Evolutionary conservation across 1,140 invertebrate species (phyloP), one percentile per base, ranked within the genome.

Genomic region (Drosophila tani): DNA sequence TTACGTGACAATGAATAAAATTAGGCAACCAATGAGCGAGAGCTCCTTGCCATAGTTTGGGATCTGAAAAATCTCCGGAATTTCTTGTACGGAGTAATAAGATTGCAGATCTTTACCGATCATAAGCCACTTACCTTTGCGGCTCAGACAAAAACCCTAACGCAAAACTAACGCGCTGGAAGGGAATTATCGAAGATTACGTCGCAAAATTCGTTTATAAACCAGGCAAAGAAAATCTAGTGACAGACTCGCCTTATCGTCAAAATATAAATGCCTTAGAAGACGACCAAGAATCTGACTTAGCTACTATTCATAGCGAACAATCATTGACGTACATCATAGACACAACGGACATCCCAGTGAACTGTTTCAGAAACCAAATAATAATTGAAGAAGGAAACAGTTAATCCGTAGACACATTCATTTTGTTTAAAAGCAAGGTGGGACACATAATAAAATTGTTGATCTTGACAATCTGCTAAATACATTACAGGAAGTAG

Each of bases 351-450:
- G 57, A 59, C 27, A 59, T 29, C 11, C 41, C 17, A 4, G 57
- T 46, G 8, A 60, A 60, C 19, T 47, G 29, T n/a, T 35, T 46
- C 17, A 14, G 29, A 5, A 60, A 46, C n/a, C 58, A 47, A 35
- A 60, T 47, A 24, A 47, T 35, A 47, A 35, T 47, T n/a, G 58
- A 60, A 8, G 43, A 47, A 5, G 27, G 12, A 29, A 46, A 59
- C 15, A 46, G 29, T 0, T 47, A 3, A 0, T 41, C 14, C 1
- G 15, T 24, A 21, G 29, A 21, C 14, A 47, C 43, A 9, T 47
- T 46, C n/a, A 60, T 60, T 5, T 19, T 60, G 12, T 47, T 60
- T 47, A 57, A 43, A 27, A 27, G 11, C 27, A 59, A 59, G 11
- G 11, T 14, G n/a, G n/a, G n/a, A n/a, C n/a, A n/a, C n/a, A n/a